Base-by-base conservation (phyloP, 2,797 vertebrate species). In the Eremophila alpestris region DNA sequence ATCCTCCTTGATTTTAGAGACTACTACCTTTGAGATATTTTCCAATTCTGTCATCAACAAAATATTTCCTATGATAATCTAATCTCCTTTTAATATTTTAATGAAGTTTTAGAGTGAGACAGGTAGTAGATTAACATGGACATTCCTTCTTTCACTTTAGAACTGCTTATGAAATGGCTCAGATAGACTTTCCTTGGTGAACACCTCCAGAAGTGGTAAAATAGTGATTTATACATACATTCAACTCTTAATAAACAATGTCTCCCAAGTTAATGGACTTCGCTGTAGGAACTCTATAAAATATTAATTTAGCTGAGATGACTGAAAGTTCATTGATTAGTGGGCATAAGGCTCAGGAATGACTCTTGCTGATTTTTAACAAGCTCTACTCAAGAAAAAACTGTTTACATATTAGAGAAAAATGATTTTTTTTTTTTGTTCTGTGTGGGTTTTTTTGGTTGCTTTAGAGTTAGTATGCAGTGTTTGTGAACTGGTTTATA, bases 361-460 rank as follows among this genome's bases (percentile, higher is more conserved):
- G 2, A 40, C 12, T 73, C 83, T 34, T 36, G 49, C 7, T 46
- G 16, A 38, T 56, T 84, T 55, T 70, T 71, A 76, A 34, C 38
- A 38, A 49, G 7, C 24, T n/a, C 27, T 67, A 45, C 19, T 71
- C 26, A 67, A 78, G 49, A 81, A 19, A 71, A 83, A 58, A 2
- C 4, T 73, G 1, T 41, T 80, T 85, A 3, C 7, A 19, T 64
- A 56, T 12, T 41, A 63, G 3, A 67, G 6, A n/a, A 76, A 83
- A 58, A 5, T 1, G 2, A 1, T 12, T 38, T 38, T 38, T 13
- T 38, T 38, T 13, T 38, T 26, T 7, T 3, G 8, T 27, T 48
- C 13, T 3, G 0, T n/a, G 51, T 17, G 10, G 1, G 1, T 3
- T 6, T 24, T 6, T 24, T 46, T 32, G 4, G 3, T 32, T 11